Evolutionary conservation across 2,888 invertebrate species (phyloP), one percentile per base, ranked within the genome.

Genomic region (Aphrophora alni): DNA sequence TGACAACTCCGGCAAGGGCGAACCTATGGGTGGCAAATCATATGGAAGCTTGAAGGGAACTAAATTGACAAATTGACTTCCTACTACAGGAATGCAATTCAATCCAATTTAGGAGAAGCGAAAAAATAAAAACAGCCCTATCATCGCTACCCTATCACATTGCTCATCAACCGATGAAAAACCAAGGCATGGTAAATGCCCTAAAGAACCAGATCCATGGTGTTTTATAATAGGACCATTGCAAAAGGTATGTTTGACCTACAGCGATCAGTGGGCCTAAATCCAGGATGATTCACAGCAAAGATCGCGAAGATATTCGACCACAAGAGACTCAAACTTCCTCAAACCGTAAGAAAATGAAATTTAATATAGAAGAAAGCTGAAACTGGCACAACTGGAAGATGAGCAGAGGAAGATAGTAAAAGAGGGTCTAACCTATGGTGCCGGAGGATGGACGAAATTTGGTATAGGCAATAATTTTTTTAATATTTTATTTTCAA

Each of bases 61-160:
- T n/a, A 28, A 44, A 78, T 78, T n/a, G 59, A 73, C n/a, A 78
- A 78, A 73, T 73, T 72, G 78, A 73, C 78, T 51, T 27, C 72
- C 72, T 78, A 78, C 59, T 73, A 78, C 51, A 78, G 72, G 28
- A 73, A 78, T 78, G 78, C 73, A 38, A 78, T 73, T 73, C 73
- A 78, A 78, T 26, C 26, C 59, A 73, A 78, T 59, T 27, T 59
- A 78, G 72, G 73, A 3, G 73, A 78, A 51, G 33, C 59, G 33
- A 8, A 51, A 78, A 73, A 59, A 70, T 24, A 71, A 44, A 70
- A 77, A 78, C 44, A 38, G 17, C 17, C 72, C 78, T 24, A 73
- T 27, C 38, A 33, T 73, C 59, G 59, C 78, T 38, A 72, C 78
- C n/a, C 73, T 73, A 51, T 51, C 44, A 44, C 78, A 78, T 59